Percentiles rank a stretch among this genome's conserved stretches.
These are phyloP conservation scores for Rhyzopertha dominica DNA, from an alignment of 1,140 invertebrate genomes.

Conservation along the genomic window DNA sequence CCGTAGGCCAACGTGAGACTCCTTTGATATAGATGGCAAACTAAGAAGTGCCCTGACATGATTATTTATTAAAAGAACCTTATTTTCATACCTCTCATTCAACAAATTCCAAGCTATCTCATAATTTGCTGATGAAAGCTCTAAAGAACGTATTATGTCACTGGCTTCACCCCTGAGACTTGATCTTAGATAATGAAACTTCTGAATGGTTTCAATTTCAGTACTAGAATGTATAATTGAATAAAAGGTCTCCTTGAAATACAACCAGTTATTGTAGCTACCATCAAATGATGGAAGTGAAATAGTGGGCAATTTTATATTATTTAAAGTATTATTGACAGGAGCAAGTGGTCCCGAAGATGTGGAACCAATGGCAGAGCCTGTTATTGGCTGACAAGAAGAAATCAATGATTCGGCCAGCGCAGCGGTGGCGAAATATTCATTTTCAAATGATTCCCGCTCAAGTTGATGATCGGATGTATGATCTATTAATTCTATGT, in stretches of 20 bases:
- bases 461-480: no score
- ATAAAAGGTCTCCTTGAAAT: constrained; percentile 27
- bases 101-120: constrained; percentile 32
- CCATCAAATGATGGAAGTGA: constrained; percentile 19
- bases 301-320: constrained; percentile 4
- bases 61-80: constrained; percentile 28
- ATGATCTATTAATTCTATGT: no score
- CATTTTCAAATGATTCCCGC: no score
- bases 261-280: constrained; percentile 22
- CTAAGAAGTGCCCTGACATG: constrained; percentile 29
- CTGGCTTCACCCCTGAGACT: constrained; percentile 27
- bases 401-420: no score
- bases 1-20: constrained; percentile 18
- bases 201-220: no score
- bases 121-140: constrained; percentile 33
- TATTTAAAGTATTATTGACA: no score
- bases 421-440: no score
- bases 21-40: constrained; percentile 20
- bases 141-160: constrained; percentile 25
- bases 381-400: no score
- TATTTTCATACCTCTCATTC: constrained; percentile 32
- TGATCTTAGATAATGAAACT: constrained; percentile 32
- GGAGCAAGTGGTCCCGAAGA: no score
- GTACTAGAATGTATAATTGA: constrained; percentile 26
- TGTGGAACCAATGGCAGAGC: no score